Percentiles rank a stretch among this genome's conserved stretches.
phyloP scores from a whole-genome alignment of 2,888 invertebrate species.

The Molorchus minor region DNA sequence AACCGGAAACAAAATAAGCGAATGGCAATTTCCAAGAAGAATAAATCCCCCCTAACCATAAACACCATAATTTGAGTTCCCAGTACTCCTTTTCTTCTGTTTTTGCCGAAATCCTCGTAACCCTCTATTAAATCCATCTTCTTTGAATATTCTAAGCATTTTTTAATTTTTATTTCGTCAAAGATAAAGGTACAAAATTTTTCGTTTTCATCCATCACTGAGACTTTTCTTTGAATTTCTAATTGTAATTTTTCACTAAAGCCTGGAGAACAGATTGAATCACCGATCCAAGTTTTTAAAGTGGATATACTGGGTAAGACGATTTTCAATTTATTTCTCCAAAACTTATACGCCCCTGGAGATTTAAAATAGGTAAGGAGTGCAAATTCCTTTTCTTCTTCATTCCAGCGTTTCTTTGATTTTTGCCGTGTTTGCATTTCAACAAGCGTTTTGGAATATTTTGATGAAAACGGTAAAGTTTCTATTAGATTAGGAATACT shows the following conservation, averaged over 20 bases:
- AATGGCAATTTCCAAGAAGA: neutral
- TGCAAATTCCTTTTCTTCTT: constrained; percentile 1
- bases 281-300: neutral
- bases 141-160: constrained; percentile 3
- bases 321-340: constrained; percentile 8
- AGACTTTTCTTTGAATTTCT: neutral
- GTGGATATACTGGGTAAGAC: neutral
- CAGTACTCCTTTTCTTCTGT: neutral
- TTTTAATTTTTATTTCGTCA: constrained; percentile 10
- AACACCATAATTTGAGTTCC: constrained; percentile 9
- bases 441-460: neutral
- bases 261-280: neutral
- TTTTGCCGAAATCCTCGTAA: neutral
- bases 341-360: constrained; percentile 1
- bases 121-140: neutral
- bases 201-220: neutral
- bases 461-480: neutral
- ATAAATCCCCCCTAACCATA: constrained; percentile 1
- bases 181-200: constrained; percentile 3
- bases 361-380: constrained; percentile 3
- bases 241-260: neutral
- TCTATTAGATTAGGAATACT: too few species aligned
- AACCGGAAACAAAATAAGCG: neutral
- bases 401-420: neutral
- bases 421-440: neutral